Base-by-base conservation (phyloP, 2,113 vertebrate species). In the Fulmarus glacialis region DNA sequence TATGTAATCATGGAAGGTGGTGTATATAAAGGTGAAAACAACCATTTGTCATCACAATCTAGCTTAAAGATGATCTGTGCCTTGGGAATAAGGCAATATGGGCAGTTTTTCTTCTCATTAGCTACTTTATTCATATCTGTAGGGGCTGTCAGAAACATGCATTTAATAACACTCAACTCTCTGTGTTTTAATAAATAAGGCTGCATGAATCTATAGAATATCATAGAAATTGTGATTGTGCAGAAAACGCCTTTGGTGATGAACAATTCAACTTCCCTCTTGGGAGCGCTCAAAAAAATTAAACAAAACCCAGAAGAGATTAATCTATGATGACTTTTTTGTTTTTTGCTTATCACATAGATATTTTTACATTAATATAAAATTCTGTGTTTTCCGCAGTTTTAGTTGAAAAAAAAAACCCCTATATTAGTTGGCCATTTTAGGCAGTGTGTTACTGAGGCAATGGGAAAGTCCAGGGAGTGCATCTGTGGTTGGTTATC, bases 41-140 rank as follows among this genome's bases (percentile, higher is more conserved):
- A 89, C 67, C 73, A 89, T 97, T 98, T 97, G 94, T 97, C 94
- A 92, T 86, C 13, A 11, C 63, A 48, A 10, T 96, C 89, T 90
- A 87, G n/a, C 29, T 59, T 97, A 95, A 94, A 96, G 92, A 91
- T 91, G 89, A 86, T 88, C 94, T 92, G 74, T 85, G 52, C 90
- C 90, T 95, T 83, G 96, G 93, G 96, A 97, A 87, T 90, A 91
- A 87, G 83, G 79, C 19, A 23, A 62, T 73, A 83, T 50, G 90
- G 82, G 64, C 81, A 92, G 58, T 80, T 97, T 98, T 97, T 95
- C 92, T 97, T 97, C 94, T 97, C 96, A 97, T 98, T 98, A 97
- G 92, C 87, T 90, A 27, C 47, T 95, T 97, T 93, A 96, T 96
- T 98, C 40, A 5, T 94, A 48, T 97, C 94, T 98, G 60, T 89